phyloP scores from a whole-genome alignment of 2,797 vertebrate genomes.

The Microctenopoma lineatum region DNA sequence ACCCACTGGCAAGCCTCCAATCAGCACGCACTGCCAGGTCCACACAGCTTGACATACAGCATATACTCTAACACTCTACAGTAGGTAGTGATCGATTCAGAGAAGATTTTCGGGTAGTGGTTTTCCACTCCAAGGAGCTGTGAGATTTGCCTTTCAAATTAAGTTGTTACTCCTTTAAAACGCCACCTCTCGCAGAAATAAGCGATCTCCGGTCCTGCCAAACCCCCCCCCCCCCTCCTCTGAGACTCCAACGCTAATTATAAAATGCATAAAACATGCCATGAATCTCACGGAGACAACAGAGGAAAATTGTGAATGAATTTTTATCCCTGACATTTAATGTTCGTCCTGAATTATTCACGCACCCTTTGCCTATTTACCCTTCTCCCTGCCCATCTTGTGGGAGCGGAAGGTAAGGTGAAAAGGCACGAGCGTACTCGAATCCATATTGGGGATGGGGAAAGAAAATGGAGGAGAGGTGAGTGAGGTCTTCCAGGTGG shows the following conservation, averaged over 20 bases:
- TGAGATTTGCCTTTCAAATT: constrained; percentile 78
- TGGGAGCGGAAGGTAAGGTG: constrained; percentile 24
- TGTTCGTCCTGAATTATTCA: constrained; percentile 82
- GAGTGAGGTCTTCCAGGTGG: constrained; percentile 51
- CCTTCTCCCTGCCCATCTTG: constrained; percentile 47
- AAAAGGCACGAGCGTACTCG: constrained; percentile 37
- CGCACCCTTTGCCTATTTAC: constrained; percentile 78
- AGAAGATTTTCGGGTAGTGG: background rate
- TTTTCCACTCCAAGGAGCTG: constrained; percentile 1
- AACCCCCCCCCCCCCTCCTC: constrained; percentile 40
- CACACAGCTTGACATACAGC: background rate
- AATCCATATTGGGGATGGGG: constrained; percentile 40
- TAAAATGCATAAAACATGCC: constrained; percentile 84
- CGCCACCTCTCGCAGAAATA: constrained; percentile 54
- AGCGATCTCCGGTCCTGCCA: constrained; percentile 40
- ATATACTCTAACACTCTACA: background rate
- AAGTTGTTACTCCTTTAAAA: constrained; percentile 58
- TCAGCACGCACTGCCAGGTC: too few species aligned
- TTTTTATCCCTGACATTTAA: constrained; percentile 85
- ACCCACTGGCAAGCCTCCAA: too few species aligned
- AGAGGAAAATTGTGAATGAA: constrained; percentile 76
- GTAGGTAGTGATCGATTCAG: background rate
- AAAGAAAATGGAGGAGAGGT: background rate
- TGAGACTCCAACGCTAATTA: constrained; percentile 79
- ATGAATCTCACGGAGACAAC: constrained; percentile 81